Base-by-base conservation (phyloP, 2,797 vertebrate genomes). In the Chelmon rostratus region DNA sequence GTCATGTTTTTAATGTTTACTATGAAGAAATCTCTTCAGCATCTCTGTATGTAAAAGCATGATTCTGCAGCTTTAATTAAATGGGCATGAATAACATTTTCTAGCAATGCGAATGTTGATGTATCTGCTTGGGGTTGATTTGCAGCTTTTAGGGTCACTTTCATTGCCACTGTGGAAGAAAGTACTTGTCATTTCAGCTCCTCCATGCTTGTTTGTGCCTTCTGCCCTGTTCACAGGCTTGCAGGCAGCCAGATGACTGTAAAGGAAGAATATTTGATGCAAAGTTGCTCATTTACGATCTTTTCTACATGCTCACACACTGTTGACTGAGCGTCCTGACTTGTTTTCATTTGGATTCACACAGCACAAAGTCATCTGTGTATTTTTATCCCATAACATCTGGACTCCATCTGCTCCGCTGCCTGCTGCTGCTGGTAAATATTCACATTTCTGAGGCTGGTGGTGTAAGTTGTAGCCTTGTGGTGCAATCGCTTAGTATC, bases 321-420 rank as follows among this genome's bases (percentile, higher is more conserved):
- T 46, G 37, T 2, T 6, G 52, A 5, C 31, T 28, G 47, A 50
- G 10, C 6, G 28, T 1, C 33, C 59, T 13, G 70, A 16, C 18
- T 23, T 15, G 21, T 52, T 49, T 61, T 31, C 15, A 28, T 38
- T 70, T 28, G 31, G 18, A 56, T 7, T 42, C 4, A 23, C 2
- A 3, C 23, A 56, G 49, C 4, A 23, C 25, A 35, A 33, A 13
- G 7, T 49, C 25, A 9, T 40, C 6, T 10, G n/a, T 37, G 1
- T 66, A 0, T 28, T 38, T 76, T 61, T 49, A 23, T 61, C 61
- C 42, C 18, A 28, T 44, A 54, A 56, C 59, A 71, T 70, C 59
- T 79, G 71, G 6, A 12, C 6, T 0, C 37, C 42, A 33, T 33
- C 62, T 76, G 80, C 28, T 31, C 21, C n/a, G 1, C 28, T 5